Evolutionary conservation across 2,797 vertebrate species (phyloP).

Genomic region (Neosalanx taihuensis): DNA sequence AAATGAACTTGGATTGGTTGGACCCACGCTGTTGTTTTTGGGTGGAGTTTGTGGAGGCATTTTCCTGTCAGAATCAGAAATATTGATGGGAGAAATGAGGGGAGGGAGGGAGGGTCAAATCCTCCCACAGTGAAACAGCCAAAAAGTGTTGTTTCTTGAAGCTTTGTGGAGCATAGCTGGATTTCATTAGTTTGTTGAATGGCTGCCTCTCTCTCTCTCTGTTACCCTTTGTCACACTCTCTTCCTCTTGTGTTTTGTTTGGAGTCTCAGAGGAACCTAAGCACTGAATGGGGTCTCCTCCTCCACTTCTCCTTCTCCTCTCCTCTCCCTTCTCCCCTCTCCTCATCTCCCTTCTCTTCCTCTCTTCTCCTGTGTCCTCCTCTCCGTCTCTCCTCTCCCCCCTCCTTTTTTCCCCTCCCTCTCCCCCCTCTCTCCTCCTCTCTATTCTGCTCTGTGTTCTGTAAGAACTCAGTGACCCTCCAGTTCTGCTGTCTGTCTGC

Average conservation of each 20-base stretch:
- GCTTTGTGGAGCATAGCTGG: slow-evolving; percentile 24
- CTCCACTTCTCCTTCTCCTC: slow-evolving; percentile 23
- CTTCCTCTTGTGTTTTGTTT: slow-evolving; percentile 29
- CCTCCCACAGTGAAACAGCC: slow-evolving; percentile 17
- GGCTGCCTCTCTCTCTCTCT: slow-evolving; percentile 15
- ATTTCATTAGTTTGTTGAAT: slow-evolving; percentile 41
- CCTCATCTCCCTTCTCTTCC: slow-evolving; percentile 8
- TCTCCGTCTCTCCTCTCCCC: not conserved
- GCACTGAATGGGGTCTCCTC: slow-evolving; percentile 23
- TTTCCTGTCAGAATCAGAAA: slow-evolving; percentile 12
- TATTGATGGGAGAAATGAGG: slow-evolving; percentile 2
- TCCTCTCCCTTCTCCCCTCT: slow-evolving; percentile 3
- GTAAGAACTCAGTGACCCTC: slow-evolving; percentile 74
- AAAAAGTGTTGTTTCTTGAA: slow-evolving; percentile 40
- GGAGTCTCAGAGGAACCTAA: slow-evolving; percentile 19
- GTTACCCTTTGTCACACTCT: slow-evolving; percentile 15
- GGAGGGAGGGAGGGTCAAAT: slow-evolving; percentile 20
- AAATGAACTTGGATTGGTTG: slow-evolving; percentile 24
- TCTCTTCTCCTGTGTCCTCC: not conserved
- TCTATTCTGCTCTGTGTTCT: slow-evolving; percentile 35
- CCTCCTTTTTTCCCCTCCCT: not conserved
- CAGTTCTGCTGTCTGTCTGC: slow-evolving; percentile 63
- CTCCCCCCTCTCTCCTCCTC: not conserved
- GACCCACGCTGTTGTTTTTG: slow-evolving; percentile 38
- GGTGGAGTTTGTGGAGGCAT: slow-evolving; percentile 17